Evolutionary conservation across 37 sponge, comb jelly and placozoan species (phyloP), one percentile per base, ranked within the genome.

Genomic region (Ianthella basta): DNA sequence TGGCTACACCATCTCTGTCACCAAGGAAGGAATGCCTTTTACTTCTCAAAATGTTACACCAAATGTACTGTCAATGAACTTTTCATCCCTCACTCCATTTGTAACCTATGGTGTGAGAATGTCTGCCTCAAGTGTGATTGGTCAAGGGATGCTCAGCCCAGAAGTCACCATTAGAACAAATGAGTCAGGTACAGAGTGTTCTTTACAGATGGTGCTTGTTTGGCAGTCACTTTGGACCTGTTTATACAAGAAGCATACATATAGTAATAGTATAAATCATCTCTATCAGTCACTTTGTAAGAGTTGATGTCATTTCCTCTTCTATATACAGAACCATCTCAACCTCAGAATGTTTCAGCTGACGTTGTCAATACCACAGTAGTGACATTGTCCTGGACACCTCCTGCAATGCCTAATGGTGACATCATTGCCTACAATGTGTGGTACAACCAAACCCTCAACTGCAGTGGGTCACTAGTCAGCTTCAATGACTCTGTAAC

Each of bases 301-400:
- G n/a, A n/a, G n/a, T n/a, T n/a, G n/a, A n/a, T 53, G 3, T 55
- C 72, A 4, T 70, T 29, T 61, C 74, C 35, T 60, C 67, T 55
- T n/a, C n/a, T n/a, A n/a, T n/a, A n/a, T n/a, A n/a, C 66, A 91
- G 91, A 80, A 38, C 91, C 91, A 18, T 72, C 80, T 35, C 29
- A 82, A 60, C 91, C 91, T 20, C 65, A 25, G 55, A 36, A 73
- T 39, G 63, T 87, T 0, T 57, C 19, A 10, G 87, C 84, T 2
- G 35, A 10, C 12, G 79, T 63, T 30, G 34, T 65, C 27, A 87
- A 68, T 60, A 80, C 85, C 88, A 87, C 85, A 23, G 79, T 85
- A n/a, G 84, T 91, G 37, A 60, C 14, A 6, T 85, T 91, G 27
- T 81, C 74, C 16, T 92, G 89, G 89, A 18, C 10, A 5, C 18